Evolutionary conservation across 2,113 vertebrate genomes (phyloP).

Genomic region (human): DNA sequence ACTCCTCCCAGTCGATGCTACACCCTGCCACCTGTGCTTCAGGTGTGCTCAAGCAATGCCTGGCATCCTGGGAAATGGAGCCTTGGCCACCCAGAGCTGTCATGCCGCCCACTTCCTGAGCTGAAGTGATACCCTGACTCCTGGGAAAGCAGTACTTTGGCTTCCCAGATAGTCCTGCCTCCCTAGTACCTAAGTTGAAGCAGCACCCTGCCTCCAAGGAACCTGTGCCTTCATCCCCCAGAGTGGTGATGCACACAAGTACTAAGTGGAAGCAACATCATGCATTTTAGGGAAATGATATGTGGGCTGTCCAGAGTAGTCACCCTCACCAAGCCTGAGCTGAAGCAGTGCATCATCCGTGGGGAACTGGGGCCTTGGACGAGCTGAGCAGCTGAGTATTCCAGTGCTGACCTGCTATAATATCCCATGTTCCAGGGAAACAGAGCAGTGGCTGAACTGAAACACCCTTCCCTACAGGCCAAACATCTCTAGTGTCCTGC

Average conservation of each 20-base stretch:
- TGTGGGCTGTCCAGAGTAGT: background rate
- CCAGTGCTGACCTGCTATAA: background rate
- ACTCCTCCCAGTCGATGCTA: background rate
- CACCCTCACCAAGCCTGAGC: background rate
- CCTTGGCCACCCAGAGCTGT: background rate
- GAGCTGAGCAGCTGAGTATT: background rate
- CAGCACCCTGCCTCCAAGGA: background rate
- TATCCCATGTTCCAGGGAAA: background rate
- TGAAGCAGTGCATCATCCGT: background rate
- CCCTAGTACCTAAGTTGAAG: background rate
- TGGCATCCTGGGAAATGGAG: background rate
- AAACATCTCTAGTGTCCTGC: background rate
- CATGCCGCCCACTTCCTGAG: background rate
- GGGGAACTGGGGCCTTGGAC: background rate
- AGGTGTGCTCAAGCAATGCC: background rate
- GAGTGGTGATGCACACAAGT: background rate
- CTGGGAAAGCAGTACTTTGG: background rate
- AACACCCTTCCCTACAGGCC: background rate
- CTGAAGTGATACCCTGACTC: background rate
- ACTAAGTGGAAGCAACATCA: background rate
- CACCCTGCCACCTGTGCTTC: background rate
- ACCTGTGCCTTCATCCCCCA: background rate
- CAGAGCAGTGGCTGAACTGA: background rate
- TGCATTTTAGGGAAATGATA: background rate
- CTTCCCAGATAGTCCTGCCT: background rate